Evolutionary conservation across 2,113 vertebrate genomes (phyloP).

Genomic region (Lophochroa leadbeateri): DNA sequence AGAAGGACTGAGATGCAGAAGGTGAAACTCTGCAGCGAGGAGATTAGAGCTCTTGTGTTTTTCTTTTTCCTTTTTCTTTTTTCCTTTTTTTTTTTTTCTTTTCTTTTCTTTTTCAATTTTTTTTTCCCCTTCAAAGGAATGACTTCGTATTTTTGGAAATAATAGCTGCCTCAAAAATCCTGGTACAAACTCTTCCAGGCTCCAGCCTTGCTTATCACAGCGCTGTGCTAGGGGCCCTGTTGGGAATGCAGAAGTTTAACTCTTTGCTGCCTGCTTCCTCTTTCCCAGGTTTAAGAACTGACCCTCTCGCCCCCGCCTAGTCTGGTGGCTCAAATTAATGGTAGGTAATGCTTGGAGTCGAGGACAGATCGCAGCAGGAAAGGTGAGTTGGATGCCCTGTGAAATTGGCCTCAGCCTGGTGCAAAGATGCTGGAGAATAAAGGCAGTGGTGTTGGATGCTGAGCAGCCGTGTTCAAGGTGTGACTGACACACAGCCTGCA

Average conservation of each 20-base stretch:
- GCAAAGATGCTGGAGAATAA: not conserved
- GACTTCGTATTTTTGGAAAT: conserved; percentile 58
- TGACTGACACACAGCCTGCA: not conserved
- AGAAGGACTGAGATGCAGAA: not conserved
- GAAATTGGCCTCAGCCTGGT: not conserved
- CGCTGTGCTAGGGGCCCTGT: not conserved
- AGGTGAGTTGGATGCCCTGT: not conserved
- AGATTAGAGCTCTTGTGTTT: conserved; percentile 57
- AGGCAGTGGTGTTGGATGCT: not conserved
- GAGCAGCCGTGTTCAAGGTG: not conserved
- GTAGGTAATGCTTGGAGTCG: accelerated
- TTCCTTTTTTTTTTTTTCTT: not conserved
- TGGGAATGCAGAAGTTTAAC: conserved; percentile 26
- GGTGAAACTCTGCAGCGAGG: conserved; percentile 55
- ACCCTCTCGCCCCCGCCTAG: not conserved
- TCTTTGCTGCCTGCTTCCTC: not conserved
- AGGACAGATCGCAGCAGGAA: not conserved
- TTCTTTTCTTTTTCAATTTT: not conserved
- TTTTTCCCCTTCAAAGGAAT: conserved; percentile 27
- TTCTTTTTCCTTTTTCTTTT: not conserved
- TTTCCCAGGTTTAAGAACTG: not conserved
- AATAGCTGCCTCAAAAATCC: conserved; percentile 49
- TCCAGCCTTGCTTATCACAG: not conserved
- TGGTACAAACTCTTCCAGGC: conserved; percentile 43
- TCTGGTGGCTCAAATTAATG: not conserved